Conservation (phyloP, 1,140 invertebrate genomes). For the Pseudachorutes palmiensis region DNA sequence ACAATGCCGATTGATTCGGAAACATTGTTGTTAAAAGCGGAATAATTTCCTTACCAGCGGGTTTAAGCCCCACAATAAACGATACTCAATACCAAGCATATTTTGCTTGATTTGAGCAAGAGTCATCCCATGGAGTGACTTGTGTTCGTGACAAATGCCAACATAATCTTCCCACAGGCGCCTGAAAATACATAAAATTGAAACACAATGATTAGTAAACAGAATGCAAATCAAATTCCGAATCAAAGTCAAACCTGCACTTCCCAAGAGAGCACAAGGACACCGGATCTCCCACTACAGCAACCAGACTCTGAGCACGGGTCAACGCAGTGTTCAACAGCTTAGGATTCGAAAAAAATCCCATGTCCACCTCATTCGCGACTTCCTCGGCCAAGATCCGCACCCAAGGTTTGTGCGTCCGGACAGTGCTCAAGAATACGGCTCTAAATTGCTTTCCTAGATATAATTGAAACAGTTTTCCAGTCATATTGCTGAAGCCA, state of each 20-base stretch:
- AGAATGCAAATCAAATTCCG: slow-evolving; percentile 3
- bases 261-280: slow-evolving; percentile 73
- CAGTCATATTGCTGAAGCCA: neutral
- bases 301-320: slow-evolving; percentile 74
- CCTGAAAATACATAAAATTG: slow-evolving; percentile 42
- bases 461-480: neutral
- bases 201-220: neutral
- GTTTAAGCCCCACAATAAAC: slow-evolving; percentile 67
- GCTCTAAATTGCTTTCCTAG: slow-evolving; percentile 74
- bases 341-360: slow-evolving; percentile 76
- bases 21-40: neutral
- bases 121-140: slow-evolving; percentile 67
- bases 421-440: slow-evolving; percentile 73
- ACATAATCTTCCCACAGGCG: slow-evolving; percentile 77
- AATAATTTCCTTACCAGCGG: slow-evolving; percentile 56
- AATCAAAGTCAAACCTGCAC: slow-evolving; percentile 51
- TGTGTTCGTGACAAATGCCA: slow-evolving; percentile 60
- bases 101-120: slow-evolving; percentile 58
- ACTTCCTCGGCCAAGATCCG: slow-evolving; percentile 42
- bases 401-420: slow-evolving; percentile 64
- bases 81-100: slow-evolving; percentile 62
- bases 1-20: too few species aligned
- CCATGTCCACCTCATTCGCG: slow-evolving; percentile 63
- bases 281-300: slow-evolving; percentile 78
- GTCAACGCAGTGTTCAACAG: slow-evolving; percentile 80